phyloP scores from a whole-genome alignment of 2,797 vertebrate genomes.

The Pseudomugil tenellus region DNA sequence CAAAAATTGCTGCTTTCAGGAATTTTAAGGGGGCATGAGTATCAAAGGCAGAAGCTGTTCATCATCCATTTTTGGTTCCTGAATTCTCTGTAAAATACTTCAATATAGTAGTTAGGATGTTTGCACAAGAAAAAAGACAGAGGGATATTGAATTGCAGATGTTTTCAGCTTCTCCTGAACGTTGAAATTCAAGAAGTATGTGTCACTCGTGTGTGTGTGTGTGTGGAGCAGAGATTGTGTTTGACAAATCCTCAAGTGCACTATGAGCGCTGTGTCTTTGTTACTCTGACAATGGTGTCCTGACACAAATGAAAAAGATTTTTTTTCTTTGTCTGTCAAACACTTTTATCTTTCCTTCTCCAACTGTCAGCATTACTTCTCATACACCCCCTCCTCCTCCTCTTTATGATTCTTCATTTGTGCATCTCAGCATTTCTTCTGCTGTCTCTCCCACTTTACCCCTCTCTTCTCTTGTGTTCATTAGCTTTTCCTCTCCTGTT shows the following conservation, averaged over 20 bases:
- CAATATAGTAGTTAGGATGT: background rate
- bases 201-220: slow-evolving; percentile 19
- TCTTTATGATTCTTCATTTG: slow-evolving; percentile 60
- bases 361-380: slow-evolving; percentile 69
- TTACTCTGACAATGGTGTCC: slow-evolving; percentile 71
- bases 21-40: background rate
- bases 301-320: slow-evolving; percentile 73
- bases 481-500: slow-evolving; percentile 59
- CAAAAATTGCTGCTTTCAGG: background rate
- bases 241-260: slow-evolving; percentile 66
- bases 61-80: background rate
- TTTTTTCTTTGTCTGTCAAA: slow-evolving; percentile 62
- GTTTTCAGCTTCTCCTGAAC: slow-evolving; percentile 24
- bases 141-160: slow-evolving; percentile 18
- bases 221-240: slow-evolving; percentile 23
- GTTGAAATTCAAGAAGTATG: slow-evolving; percentile 13
- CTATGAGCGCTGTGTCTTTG: slow-evolving; percentile 68
- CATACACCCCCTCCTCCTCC: slow-evolving; percentile 10
- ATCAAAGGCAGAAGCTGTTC: background rate
- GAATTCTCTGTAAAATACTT: slow-evolving; percentile 2
- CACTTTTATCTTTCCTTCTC: slow-evolving; percentile 67
- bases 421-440: slow-evolving; percentile 62
- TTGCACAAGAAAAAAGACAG: slow-evolving; percentile 10
- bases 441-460: slow-evolving; percentile 35
- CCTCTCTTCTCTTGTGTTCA: slow-evolving; percentile 61